Evolutionary conservation across 2,797 vertebrate species (phyloP), one percentile per base, ranked within the genome.

Genomic region (Schizothorax lantsangensis): DNA sequence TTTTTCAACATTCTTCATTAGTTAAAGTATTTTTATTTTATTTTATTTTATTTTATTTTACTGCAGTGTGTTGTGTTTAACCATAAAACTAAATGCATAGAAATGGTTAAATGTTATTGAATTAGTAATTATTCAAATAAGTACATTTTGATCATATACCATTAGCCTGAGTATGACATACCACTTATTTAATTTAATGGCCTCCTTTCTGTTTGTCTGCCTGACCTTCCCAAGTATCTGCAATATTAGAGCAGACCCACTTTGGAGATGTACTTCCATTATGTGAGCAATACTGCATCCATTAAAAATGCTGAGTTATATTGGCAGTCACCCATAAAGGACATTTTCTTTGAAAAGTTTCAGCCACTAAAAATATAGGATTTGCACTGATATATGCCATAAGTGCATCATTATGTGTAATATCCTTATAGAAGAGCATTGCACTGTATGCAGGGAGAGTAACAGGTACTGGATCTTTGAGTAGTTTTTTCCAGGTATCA

Each of bases 401-500:
- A 81, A 8, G 19, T 71, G n/a, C 47, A 57, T 40, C 4, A 52
- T 71, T 30, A 49, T 68, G 57, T 26, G 30, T 30, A 45, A 68
- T 19, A 52, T 38, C 11, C 47, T 15, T 52, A 66, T 52, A 23
- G 1, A 71, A 40, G 66, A 40, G 1, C 23, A 12, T 57, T 82
- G 52, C 52, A 79, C n/a, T 49, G 49, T 57, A 47, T 36, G 40
- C 38, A 59, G 10, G 59, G 54, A 74, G 19, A 81, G 64, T 36
- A 26, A 57, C 33, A 59, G 87, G 72, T 14, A 79, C 45, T 83
- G 49, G 54, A 54, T 49, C 33, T 66, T 26, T 69, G 45, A 73
- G 69, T 71, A 57, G 83, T 38, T n/a, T 36, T 73, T 83, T 49
- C 66, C 36, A 10, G 43, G 54, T 81, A 78, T 79, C 79, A 72